Percentiles rank a stretch among this genome's conserved stretches.
These are phyloP conservation scores for Tetraodon nigroviridis DNA, from an alignment of 2,113 vertebrate genomes.

Conservation along the genomic window DNA sequence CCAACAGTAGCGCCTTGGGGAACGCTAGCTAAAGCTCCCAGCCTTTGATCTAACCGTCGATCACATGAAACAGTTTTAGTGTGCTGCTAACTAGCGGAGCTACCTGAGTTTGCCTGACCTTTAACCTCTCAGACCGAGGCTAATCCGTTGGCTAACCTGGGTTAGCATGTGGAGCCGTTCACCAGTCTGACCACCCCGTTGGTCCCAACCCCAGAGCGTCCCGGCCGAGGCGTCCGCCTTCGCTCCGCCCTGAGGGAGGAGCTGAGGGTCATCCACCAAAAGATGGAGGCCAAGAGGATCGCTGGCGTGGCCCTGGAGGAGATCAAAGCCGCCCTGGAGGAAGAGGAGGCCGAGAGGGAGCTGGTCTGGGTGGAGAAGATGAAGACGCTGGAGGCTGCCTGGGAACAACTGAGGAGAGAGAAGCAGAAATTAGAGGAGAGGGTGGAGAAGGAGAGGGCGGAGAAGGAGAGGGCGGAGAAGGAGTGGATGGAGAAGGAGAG, in stretches of 20 bases:
- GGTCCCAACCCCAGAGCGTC: constrained; percentile 41
- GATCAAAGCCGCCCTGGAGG: constrained; percentile 57
- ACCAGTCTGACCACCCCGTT: neutral
- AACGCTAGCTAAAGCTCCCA: too few relatives aligned
- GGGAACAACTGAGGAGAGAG: neutral
- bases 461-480: neutral
- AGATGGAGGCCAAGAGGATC: constrained; percentile 74
- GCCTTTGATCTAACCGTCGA: too few relatives aligned
- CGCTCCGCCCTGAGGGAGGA: constrained; percentile 71
- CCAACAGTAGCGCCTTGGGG: too few relatives aligned
- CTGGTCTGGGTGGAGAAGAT: constrained; percentile 3
- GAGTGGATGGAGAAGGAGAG: constrained; percentile 22
- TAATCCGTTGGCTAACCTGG: neutral
- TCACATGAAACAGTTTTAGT: too few relatives aligned
- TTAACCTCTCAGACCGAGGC: neutral
- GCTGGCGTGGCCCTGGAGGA: constrained; percentile 62
- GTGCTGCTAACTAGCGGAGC: too few relatives aligned
- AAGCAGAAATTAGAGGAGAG: neutral
- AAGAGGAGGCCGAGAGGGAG: neutral
- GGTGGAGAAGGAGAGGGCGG: neutral
- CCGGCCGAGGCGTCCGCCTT: constrained; percentile 59
- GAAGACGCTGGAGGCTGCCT: neutral
- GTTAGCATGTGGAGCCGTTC: neutral
- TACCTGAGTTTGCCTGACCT: too few relatives aligned
- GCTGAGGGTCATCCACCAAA: constrained; percentile 67